Conservation (phyloP, 2,888 invertebrate genomes). For the Stenchaetothrips biformis region DNA sequence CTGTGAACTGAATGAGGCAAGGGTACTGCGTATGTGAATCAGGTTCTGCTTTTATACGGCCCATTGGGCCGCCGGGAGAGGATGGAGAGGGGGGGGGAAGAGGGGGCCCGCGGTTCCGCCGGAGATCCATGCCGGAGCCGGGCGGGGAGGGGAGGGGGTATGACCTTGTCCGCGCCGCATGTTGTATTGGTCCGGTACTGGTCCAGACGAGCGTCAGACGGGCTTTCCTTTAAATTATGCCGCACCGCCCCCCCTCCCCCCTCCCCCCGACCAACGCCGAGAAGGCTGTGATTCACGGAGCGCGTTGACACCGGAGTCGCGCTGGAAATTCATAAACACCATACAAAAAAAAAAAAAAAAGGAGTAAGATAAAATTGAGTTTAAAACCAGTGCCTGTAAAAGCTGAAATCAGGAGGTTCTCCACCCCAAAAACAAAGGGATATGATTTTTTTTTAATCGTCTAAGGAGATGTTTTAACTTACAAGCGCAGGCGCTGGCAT, state of each 20-base stretch:
- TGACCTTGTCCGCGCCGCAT: constrained; percentile 10
- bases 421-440: too few relatives aligned
- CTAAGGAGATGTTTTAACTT: too few relatives aligned
- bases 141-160: background rate
- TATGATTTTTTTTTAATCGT: too few relatives aligned
- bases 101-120: background rate
- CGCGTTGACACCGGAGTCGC: too few relatives aligned
- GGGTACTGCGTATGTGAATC: background rate
- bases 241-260: background rate
- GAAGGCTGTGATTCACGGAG: too few relatives aligned
- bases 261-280: too few relatives aligned
- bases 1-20: background rate
- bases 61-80: background rate
- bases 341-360: too few relatives aligned
- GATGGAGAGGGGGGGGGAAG: background rate
- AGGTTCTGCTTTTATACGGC: constrained; percentile 12
- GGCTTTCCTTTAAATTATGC: constrained; percentile 14
- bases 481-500: too few relatives aligned
- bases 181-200: background rate
- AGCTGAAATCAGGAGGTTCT: too few relatives aligned
- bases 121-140: background rate
- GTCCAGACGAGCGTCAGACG: background rate
- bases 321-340: too few relatives aligned
- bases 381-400: too few relatives aligned
- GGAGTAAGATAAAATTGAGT: too few relatives aligned